Evolutionary conservation across 1,140 invertebrate genomes (phyloP).

Genomic region (Leguminivora glycinivorella): DNA sequence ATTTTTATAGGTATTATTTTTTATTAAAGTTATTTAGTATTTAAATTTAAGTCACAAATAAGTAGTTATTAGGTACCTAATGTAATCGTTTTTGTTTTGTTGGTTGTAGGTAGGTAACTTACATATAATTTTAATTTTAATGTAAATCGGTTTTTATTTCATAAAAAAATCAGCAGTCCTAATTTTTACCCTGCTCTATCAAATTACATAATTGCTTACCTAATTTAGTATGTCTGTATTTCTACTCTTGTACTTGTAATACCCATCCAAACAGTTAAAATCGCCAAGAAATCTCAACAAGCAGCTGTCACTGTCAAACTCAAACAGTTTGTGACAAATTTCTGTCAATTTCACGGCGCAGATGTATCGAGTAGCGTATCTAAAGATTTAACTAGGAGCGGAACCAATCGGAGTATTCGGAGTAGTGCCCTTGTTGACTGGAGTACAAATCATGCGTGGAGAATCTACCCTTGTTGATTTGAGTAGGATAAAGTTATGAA

Average conservation of each 20-base stretch:
- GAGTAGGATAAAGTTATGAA: not conserved
- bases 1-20: no score
- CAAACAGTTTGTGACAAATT: conserved; percentile 46
- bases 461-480: conserved; percentile 1
- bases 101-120: no score
- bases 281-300: not conserved
- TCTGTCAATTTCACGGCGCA: conserved; percentile 59
- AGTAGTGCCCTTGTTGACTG: not conserved
- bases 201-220: no score
- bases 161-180: no score
- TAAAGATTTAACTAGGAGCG: conserved; percentile 47
- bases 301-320: conserved; percentile 50
- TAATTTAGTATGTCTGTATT: no score
- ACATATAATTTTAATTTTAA: no score
- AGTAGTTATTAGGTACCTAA: no score
- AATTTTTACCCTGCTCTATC: no score
- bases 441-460: not conserved
- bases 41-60: no score
- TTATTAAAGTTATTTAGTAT: no score
- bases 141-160: no score
- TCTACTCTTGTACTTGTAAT: not conserved
- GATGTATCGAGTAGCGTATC: conserved; percentile 55
- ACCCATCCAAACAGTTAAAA: not conserved
- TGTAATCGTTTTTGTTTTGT: no score
- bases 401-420: conserved; percentile 46